phyloP scores from a whole-genome alignment of 1,140 invertebrate species.

The Harlomillsia oculata region DNA sequence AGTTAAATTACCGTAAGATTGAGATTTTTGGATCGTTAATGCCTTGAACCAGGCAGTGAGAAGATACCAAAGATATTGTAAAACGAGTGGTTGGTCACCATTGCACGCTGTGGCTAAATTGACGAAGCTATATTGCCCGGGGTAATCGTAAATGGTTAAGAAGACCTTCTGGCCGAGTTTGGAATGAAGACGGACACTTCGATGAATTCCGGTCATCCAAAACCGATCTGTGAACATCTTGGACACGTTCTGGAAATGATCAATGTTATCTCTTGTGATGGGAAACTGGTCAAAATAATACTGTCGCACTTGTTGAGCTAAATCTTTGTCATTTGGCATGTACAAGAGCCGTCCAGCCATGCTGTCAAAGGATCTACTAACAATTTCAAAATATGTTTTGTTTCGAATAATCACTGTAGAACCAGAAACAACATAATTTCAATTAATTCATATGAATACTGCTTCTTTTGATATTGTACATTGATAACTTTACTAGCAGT shows the following conservation, averaged over 20 bases:
- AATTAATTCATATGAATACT: too few relatives aligned
- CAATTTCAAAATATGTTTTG: too few relatives aligned
- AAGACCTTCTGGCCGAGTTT: background rate
- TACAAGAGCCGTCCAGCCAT: too few relatives aligned
- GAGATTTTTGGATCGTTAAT: background rate
- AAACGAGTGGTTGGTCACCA: background rate
- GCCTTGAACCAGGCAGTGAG: background rate
- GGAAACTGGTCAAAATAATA: conserved; percentile 18
- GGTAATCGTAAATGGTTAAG: conserved; percentile 14
- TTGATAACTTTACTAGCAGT: background rate
- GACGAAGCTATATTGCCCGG: conserved; percentile 1
- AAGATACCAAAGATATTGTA: background rate
- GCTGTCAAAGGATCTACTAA: too few relatives aligned
- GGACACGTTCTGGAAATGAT: background rate
- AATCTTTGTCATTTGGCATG: background rate
- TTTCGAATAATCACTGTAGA: too few relatives aligned
- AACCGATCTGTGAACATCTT: conserved; percentile 15
- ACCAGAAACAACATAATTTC: background rate
- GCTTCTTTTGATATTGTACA: too few relatives aligned
- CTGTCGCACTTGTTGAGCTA: conserved; percentile 1
- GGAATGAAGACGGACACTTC: background rate
- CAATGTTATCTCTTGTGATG: background rate
- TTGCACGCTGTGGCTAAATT: conserved; percentile 9
- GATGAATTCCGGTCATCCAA: background rate
- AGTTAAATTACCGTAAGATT: too few relatives aligned